These are phyloP conservation scores for Malurus leucopterus DNA, from an alignment of 2,797 vertebrate genomes.

Conservation along the genomic window DNA sequence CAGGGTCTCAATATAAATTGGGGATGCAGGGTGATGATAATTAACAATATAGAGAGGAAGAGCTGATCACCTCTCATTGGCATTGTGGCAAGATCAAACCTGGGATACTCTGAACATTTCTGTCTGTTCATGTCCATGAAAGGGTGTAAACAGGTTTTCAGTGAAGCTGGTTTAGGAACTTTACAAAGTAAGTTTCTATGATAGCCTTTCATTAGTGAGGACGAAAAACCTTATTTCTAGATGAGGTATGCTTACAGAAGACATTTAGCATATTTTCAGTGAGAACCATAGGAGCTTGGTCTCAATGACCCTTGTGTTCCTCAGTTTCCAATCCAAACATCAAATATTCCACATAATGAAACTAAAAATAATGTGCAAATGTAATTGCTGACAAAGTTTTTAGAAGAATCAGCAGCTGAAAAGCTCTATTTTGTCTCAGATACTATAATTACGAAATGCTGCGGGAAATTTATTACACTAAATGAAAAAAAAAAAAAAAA, in stretches of 20 bases:
- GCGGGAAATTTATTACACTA: slow-evolving; percentile 16
- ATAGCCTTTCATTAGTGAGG: not conserved
- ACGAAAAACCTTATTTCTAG: slow-evolving; percentile 9
- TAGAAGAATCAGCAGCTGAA: not conserved
- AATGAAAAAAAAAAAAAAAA: not conserved
- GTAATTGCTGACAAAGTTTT: not conserved
- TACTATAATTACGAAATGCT: slow-evolving; percentile 4
- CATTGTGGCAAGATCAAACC: not conserved
- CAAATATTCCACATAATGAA: not conserved
- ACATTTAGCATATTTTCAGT: slow-evolving; percentile 9
- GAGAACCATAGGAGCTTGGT: not conserved
- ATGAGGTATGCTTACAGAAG: slow-evolving; percentile 18
- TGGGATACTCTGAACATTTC: not conserved
- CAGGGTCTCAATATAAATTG: not conserved
- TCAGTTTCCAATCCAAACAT: not conserved
- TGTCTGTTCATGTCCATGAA: not conserved
- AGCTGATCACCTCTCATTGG: not conserved
- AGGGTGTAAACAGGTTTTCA: not conserved
- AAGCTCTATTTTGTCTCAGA: not conserved
- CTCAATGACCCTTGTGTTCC: not conserved
- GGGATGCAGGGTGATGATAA: not conserved
- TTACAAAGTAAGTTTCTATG: not conserved
- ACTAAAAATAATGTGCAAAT: not conserved
- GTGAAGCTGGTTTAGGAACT: not conserved
- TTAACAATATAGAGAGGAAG: not conserved